Conservation (phyloP, 2,797 vertebrate genomes). For the Tenualosa ilisha region DNA sequence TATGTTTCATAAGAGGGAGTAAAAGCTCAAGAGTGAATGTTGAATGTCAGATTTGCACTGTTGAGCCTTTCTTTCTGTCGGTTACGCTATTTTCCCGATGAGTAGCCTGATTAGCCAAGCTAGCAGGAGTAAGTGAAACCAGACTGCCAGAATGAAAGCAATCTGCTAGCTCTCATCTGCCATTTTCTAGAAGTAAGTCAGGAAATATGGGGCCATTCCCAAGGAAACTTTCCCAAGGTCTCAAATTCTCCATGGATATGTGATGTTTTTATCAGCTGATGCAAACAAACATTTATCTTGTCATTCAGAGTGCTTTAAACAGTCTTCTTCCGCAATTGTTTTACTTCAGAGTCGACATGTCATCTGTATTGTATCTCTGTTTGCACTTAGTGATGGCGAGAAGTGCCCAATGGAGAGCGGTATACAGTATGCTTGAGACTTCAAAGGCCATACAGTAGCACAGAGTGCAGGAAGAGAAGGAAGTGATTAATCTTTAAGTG, state of each 20-base stretch:
- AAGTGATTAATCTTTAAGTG: neutral
- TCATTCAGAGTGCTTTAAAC: neutral
- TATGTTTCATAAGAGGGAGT: neutral
- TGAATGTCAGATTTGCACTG: conserved; percentile 13
- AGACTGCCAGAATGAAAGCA: conserved; percentile 43
- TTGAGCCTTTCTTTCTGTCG: neutral
- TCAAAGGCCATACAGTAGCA: conserved; percentile 17
- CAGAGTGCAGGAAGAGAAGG: neutral
- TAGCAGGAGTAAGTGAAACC: conserved; percentile 50
- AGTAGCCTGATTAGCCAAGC: conserved; percentile 49
- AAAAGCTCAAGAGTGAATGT: neutral
- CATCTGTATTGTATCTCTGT: neutral
- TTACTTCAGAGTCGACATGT: neutral
- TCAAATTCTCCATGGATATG: neutral
- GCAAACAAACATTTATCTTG: neutral
- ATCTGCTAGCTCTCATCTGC: conserved; percentile 52
- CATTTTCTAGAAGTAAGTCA: conserved; percentile 33
- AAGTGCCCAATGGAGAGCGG: neutral
- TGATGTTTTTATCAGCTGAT: neutral
- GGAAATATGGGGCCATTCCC: conserved; percentile 32
- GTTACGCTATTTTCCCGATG: conserved; percentile 32
- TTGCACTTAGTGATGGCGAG: neutral
- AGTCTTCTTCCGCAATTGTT: neutral
- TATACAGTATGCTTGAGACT: conserved; percentile 11
- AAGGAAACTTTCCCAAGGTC: conserved; percentile 28